Percentiles rank a stretch among this genome's conserved stretches.
These are phyloP conservation scores for Nipponacmea schrenckii DNA, from an alignment of 2,888 invertebrate species.

Conservation along the genomic window DNA sequence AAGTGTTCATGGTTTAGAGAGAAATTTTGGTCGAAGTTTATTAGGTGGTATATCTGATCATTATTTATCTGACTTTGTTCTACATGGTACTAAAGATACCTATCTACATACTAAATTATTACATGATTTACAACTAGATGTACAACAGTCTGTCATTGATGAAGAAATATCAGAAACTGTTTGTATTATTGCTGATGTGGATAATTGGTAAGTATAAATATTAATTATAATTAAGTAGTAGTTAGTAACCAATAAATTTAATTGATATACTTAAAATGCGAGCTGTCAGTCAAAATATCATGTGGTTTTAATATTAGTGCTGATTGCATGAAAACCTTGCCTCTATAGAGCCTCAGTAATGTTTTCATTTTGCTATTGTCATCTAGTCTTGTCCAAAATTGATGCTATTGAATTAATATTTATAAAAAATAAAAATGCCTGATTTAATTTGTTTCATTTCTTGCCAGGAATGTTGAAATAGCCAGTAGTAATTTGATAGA, in stretches of 20 bases:
- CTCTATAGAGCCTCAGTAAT: too few species aligned
- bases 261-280: too few species aligned
- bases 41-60: constrained; percentile 65
- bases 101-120: constrained; percentile 56
- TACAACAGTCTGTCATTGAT: constrained; percentile 71
- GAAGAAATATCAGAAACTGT: constrained; percentile 80
- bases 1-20: constrained; percentile 53
- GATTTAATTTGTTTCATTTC: too few species aligned
- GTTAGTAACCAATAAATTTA: too few species aligned
- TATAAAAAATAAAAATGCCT: too few species aligned
- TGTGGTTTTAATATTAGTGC: too few species aligned
- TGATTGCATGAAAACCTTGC: too few species aligned
- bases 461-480: constrained; percentile 55
- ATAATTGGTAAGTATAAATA: constrained; percentile 83
- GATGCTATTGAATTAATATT: too few species aligned
- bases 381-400: too few species aligned
- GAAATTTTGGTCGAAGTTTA: constrained; percentile 67
- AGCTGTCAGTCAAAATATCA: too few species aligned
- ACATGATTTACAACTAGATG: constrained; percentile 60
- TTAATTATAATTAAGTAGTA: too few species aligned
- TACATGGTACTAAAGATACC: constrained; percentile 67
- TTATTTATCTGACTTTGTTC: constrained; percentile 68
- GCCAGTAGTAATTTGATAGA: constrained; percentile 56
- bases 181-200: constrained; percentile 83
- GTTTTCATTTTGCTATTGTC: neutral